Conservation (phyloP, 2,113 vertebrate genomes). For the Suncus etruscus region DNA sequence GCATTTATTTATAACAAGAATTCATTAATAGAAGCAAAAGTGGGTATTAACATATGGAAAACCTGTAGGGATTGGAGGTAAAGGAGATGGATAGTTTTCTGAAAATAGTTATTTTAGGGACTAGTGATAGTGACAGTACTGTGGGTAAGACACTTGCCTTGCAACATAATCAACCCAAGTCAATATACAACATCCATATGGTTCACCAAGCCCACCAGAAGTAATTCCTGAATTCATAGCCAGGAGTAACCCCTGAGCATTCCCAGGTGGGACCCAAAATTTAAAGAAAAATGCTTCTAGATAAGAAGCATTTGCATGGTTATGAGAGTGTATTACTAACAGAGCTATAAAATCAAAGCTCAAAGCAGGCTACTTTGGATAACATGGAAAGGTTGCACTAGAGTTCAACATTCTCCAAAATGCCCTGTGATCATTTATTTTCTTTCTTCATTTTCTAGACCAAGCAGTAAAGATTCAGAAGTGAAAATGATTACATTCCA, state of each 20-base stretch:
- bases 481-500: background rate
- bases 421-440: background rate
- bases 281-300: background rate
- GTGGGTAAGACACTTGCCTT: too few species aligned
- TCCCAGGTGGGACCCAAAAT: too few species aligned
- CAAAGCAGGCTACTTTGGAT: background rate
- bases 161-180: too few species aligned
- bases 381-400: background rate
- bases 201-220: background rate
- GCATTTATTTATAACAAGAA: background rate
- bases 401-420: background rate
- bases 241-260: too few species aligned
- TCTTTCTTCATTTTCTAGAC: background rate
- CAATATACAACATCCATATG: too few species aligned
- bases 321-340: background rate
- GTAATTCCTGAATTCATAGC: too few species aligned
- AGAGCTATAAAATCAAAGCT: background rate
- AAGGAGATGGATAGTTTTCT: too few species aligned
- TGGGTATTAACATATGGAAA: background rate
- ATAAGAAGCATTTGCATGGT: background rate
- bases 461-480: conserved; percentile 26
- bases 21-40: background rate
- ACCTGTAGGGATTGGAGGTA: background rate
- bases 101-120: too few species aligned
- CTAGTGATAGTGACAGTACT: too few species aligned